Conservation (phyloP, 2,113 vertebrate species). For the Trichomycterus rosablanca region DNA sequence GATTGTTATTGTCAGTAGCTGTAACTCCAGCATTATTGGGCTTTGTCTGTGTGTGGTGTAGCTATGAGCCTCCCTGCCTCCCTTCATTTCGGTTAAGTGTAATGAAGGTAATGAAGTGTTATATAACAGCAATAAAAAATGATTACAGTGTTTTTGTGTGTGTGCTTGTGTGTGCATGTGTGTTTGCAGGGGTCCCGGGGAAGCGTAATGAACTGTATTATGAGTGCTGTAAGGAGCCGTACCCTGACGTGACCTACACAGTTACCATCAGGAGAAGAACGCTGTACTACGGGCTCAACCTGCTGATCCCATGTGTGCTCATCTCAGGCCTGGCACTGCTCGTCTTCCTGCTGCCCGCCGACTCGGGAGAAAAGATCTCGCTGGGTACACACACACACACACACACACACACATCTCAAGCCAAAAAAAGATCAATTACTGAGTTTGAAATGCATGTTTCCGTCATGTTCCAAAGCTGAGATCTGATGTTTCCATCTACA, state of each 20-base stretch:
- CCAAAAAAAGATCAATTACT: no score
- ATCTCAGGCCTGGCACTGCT: slow-evolving; percentile 84
- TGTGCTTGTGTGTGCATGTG: slow-evolving; percentile 22
- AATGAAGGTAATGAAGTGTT: background rate
- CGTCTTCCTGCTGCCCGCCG: slow-evolving; percentile 84
- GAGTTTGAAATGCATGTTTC: no score
- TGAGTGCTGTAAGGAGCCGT: slow-evolving; percentile 87
- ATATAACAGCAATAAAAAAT: background rate
- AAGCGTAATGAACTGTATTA: slow-evolving; percentile 86
- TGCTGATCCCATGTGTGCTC: slow-evolving; percentile 84
- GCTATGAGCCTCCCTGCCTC: no score
- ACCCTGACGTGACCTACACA: slow-evolving; percentile 85
- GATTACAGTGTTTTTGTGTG: background rate
- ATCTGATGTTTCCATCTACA: no score
- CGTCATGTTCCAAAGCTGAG: no score
- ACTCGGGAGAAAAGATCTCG: slow-evolving; percentile 87
- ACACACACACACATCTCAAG: background rate
- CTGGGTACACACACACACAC: slow-evolving; percentile 60
- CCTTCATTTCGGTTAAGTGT: background rate
- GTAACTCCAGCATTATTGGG: no score
- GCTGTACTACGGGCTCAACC: slow-evolving; percentile 84
- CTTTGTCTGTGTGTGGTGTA: no score
- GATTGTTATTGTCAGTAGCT: no score
- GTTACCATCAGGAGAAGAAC: slow-evolving; percentile 84
- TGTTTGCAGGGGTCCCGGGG: slow-evolving; percentile 72